Evolutionary conservation across 2,888 invertebrate genomes (phyloP), one percentile per base, ranked within the genome.

Genomic region (Cloeon dipterum): DNA sequence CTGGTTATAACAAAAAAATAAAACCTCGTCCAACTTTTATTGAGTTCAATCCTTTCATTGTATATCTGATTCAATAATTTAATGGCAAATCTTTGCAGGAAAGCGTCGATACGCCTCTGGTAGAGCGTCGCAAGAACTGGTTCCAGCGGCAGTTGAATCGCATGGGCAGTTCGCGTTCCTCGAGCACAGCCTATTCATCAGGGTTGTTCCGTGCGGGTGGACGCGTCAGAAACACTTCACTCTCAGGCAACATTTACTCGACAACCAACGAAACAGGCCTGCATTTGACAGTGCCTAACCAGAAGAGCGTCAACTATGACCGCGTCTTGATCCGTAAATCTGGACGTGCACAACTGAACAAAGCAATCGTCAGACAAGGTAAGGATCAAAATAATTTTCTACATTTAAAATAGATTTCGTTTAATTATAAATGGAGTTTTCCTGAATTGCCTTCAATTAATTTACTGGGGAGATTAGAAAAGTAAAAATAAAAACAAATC

Each of bases 91-190:
- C 29, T 29, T 29, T 29, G 19, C 54, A 83, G 83, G 83, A 85
- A 59, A 83, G 85, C 51, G 85, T 86, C 1, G 85, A 85, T 49
- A 85, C 85, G 0, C 85, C 85, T 7, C 65, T 85, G 50, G 82
- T 79, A 14, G 82, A 83, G 52, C 60, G 82, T 37, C 63, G 83
- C 25, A 85, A 83, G 55, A 83, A 79, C 55, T 85, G 85, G 85
- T 74, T 86, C 47, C 78, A 78, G 46, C 66, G 85, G 34, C 82
- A 82, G 52, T 74, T 85, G 44, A 81, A 79, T 10, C 62, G 82
- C 46, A 79, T 85, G 73, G 83, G 83, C 2, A 83, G 83, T 0
- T 72, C 78, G 23, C 65, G 85, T 19, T 83, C 83, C 25, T 77
- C 82, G 2, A 81, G 82, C 1, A 83, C 83, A 0, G 78, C 81